Evolutionary conservation across 2,888 invertebrate genomes (phyloP), one percentile per base, ranked within the genome.

Genomic region (Synanthedon formicaeformis): DNA sequence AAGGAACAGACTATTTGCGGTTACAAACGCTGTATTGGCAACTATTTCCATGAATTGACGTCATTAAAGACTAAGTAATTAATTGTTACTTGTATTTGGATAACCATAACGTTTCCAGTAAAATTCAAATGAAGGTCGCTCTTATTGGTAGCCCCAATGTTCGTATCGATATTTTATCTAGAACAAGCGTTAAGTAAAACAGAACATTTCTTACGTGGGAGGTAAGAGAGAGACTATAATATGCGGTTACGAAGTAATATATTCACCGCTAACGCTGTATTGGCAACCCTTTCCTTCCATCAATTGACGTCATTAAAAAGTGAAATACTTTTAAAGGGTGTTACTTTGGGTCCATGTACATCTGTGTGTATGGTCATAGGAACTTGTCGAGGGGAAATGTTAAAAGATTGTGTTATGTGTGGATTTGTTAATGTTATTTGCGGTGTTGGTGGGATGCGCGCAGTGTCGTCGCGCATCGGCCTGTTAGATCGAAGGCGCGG

Each of bases 401-500:
- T 75, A 68, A 72, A 23, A 71, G 76, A 77, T 71, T 67, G 75
- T 71, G 73, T 77, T 68, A 71, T 67, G 75, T 71, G 73, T 77
- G 68, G 72, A 74, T 74, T 70, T 60, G 62, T 62, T 66, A 67
- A 75, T 78, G 76, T 79, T 83, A 78, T 82, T 85, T 81, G 82
- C 78, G 81, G 75, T 75, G 74, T 67, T 50, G 75, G 55, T 55
- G 60, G 34, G 56, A 61, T 81, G 82, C 80, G 85, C 82, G 78
- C 54, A 55, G 67, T 55, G 60, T 54, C 59, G 55, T 55, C 73
- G 83, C 81, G 82, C 83, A 81, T 62, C 74, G 60, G 68, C 70
- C 67, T 66, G 80, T 69, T 77, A 81, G 81, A 86, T 85, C 85
- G 86, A 85, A 85, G 81, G 77, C 72, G 52, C 50, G 48, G 55